These are phyloP conservation scores for Acronicta aceris DNA, from an alignment of 2,888 invertebrate genomes.

Conservation along the genomic window DNA sequence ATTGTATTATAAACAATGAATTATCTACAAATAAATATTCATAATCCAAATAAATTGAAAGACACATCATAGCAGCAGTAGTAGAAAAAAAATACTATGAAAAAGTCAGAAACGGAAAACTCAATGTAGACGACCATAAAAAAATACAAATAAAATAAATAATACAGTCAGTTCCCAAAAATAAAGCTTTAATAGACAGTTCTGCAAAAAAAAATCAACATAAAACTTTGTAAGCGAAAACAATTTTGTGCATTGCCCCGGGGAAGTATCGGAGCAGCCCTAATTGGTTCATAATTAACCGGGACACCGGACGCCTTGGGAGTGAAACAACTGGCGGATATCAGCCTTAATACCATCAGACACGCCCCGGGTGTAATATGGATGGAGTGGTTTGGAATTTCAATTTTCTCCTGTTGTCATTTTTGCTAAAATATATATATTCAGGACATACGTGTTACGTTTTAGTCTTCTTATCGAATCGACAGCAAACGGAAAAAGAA, in stretches of 20 bases:
- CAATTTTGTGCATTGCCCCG: slow-evolving; percentile 28
- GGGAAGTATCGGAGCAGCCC: slow-evolving; percentile 39
- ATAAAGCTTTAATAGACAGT: neutral
- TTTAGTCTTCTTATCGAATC: too few species aligned
- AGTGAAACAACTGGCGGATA: slow-evolving; percentile 22
- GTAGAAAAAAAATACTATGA: too few species aligned
- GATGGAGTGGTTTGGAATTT: slow-evolving; percentile 11
- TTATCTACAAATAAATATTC: too few species aligned
- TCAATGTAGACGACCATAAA: too few species aligned
- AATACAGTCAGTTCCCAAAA: too few species aligned
- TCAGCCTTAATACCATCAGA: slow-evolving; percentile 22
- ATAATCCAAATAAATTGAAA: too few species aligned
- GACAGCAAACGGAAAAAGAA: too few species aligned
- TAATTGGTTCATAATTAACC: slow-evolving; percentile 55
- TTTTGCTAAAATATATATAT: neutral
- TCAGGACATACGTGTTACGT: too few species aligned
- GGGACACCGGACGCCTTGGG: slow-evolving; percentile 29
- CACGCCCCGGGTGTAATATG: slow-evolving; percentile 28
- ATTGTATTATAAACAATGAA: too few species aligned
- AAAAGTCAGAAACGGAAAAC: too few species aligned
- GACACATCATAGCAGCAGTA: too few species aligned
- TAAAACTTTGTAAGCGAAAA: neutral
- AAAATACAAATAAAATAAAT: too few species aligned
- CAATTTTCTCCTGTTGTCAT: slow-evolving; percentile 16
- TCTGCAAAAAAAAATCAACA: slow-evolving; percentile 2